Evolutionary conservation across 2,113 vertebrate genomes (phyloP).

Genomic region (Lophius piscatorius): DNA sequence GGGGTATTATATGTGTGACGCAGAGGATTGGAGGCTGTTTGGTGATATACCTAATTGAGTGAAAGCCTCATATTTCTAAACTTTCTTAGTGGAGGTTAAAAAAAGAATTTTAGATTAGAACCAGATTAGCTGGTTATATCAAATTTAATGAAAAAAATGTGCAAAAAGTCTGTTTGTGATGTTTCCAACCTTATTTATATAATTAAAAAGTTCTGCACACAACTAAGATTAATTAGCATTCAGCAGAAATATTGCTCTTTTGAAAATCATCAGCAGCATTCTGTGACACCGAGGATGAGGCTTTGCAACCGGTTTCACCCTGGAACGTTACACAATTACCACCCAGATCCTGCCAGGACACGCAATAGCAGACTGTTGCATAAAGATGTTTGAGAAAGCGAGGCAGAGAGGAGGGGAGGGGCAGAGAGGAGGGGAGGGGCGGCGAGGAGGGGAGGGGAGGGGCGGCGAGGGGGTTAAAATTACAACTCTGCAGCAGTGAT

Average conservation of each 20-base stretch:
- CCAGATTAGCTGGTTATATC: no score
- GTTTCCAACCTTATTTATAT: no score
- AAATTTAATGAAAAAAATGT: no score
- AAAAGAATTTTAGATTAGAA: no score
- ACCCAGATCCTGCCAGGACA: slow-evolving; percentile 56
- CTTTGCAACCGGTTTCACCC: slow-evolving; percentile 42
- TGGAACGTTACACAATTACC: slow-evolving; percentile 54
- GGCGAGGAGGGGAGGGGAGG: background rate
- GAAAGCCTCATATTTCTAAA: no score
- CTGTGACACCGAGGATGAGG: slow-evolving; percentile 10
- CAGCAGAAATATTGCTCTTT: background rate
- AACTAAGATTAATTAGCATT: no score
- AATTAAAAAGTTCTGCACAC: no score
- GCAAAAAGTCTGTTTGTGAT: no score
- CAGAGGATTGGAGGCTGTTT: no score
- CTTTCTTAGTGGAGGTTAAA: no score
- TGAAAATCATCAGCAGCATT: background rate
- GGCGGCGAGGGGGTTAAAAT: slow-evolving; percentile 6
- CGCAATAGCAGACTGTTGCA: slow-evolving; percentile 60
- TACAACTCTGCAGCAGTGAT: slow-evolving; percentile 28
- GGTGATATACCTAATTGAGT: no score
- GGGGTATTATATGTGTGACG: no score
- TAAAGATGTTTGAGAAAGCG: slow-evolving; percentile 38
- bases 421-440: background rate
- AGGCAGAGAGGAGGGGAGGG: background rate